A percentile compares a stretch with the other conserved stretches of the same genome.
Conservation (phyloP, 2,888 invertebrate species). For the Lypha dubia region DNA sequence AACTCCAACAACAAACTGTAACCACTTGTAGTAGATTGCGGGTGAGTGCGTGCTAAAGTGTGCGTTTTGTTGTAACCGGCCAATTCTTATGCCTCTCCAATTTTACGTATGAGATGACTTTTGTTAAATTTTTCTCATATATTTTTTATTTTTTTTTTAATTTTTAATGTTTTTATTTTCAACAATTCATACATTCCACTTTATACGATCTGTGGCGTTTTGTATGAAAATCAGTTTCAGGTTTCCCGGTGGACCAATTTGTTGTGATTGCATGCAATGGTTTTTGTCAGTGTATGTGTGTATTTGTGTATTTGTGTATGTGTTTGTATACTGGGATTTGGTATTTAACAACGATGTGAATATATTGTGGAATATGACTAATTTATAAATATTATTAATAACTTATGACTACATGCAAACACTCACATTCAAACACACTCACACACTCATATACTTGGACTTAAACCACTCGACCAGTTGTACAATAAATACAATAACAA, state of each 20-base stretch:
- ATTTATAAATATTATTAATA: constrained; percentile 71
- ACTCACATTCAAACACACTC: background rate
- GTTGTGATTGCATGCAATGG: constrained; percentile 54
- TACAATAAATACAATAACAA: constrained; percentile 5
- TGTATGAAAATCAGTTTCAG: constrained; percentile 36
- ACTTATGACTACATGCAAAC: constrained; percentile 12
- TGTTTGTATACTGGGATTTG: background rate
- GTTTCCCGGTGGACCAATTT: constrained; percentile 65
- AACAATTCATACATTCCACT: background rate
- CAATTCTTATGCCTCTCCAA: background rate
- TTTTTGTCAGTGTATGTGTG: background rate
- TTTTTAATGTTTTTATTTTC: constrained; percentile 23
- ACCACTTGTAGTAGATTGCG: constrained; percentile 9
- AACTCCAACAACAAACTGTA: constrained; percentile 3
- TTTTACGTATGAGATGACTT: constrained; percentile 49
- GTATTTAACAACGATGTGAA: background rate
- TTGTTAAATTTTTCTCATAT: too few relatives aligned
- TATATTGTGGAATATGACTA: constrained; percentile 61
- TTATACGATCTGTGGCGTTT: background rate
- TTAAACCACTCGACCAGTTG: constrained; percentile 48
- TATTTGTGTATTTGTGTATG: background rate
- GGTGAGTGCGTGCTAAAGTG: background rate
- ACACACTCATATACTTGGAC: constrained; percentile 5
- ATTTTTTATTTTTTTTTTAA: too few relatives aligned
- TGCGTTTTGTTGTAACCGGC: constrained; percentile 1